Percentiles rank a stretch among this genome's conserved stretches.
These are phyloP conservation scores for Cyphomyrus discorhynchus DNA, from an alignment of 2,113 vertebrate genomes.

Conservation along the genomic window DNA sequence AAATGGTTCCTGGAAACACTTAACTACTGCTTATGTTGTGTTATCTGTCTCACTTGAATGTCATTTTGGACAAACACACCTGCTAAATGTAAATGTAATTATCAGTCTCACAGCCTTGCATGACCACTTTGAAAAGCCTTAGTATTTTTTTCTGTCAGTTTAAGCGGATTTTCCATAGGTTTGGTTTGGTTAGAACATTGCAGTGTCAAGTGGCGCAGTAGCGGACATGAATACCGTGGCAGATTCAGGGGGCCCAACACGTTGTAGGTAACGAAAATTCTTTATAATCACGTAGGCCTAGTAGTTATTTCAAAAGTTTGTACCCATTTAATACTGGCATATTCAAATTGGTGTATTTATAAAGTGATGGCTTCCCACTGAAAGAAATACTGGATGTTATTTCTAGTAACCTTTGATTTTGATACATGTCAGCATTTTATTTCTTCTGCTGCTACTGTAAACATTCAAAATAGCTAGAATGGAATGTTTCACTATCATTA, in stretches of 20 bases:
- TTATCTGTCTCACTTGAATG: background rate
- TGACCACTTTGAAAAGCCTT: background rate
- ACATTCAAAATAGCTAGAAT: background rate
- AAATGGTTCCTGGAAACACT: background rate
- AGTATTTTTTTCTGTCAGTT: background rate
- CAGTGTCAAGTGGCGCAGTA: background rate
- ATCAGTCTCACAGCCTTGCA: background rate
- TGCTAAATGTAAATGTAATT: background rate
- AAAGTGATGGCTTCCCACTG: background rate
- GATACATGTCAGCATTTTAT: background rate
- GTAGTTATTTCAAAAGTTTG: background rate
- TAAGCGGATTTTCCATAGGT: background rate
- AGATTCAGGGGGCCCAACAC: too few species aligned
- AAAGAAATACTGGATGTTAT: background rate
- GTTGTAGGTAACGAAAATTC: background rate
- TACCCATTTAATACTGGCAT: background rate
- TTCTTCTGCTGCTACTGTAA: background rate
- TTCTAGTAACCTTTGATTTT: background rate
- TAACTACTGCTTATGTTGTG: background rate
- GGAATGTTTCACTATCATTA: background rate
- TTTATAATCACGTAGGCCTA: background rate
- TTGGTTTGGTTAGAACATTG: background rate
- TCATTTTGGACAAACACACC: background rate
- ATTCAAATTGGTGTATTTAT: background rate
- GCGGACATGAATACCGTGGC: too few species aligned